phyloP scores from a whole-genome alignment of 2,888 invertebrate species.

The Bruchidius siliquastri region DNA sequence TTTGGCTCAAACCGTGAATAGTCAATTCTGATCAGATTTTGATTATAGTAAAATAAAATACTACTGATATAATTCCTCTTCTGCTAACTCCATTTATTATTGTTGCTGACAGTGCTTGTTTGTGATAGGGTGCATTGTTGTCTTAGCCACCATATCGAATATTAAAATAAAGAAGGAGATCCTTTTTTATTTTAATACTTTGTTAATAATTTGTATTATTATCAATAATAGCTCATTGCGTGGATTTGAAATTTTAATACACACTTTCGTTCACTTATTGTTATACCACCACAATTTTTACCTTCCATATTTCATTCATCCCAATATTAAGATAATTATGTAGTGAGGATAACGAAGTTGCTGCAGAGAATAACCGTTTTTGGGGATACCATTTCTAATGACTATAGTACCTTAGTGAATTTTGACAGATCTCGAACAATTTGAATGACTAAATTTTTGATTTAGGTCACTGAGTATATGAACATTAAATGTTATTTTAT shows the following conservation, averaged over 20 bases:
- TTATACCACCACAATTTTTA: neutral
- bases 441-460: too few relatives aligned
- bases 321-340: slow-evolving; percentile 1
- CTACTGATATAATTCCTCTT: neutral
- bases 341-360: neutral
- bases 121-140: neutral
- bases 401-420: too few relatives aligned
- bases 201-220: neutral
- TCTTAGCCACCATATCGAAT: neutral
- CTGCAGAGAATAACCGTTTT: neutral
- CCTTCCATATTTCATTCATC: slow-evolving; percentile 5
- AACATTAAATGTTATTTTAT: too few relatives aligned
- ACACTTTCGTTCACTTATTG: neutral
- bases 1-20: neutral
- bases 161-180: neutral
- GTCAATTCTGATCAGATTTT: neutral
- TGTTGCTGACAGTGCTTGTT: neutral
- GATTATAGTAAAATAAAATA: too few relatives aligned
- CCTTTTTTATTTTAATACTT: neutral
- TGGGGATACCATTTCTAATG: too few relatives aligned
- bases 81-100: neutral
- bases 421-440: too few relatives aligned
- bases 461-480: too few relatives aligned
- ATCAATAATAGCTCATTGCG: neutral
- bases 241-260: neutral